Base-by-base conservation (phyloP, 1,140 invertebrate genomes). In the Choristoneura fumiferana region DNA sequence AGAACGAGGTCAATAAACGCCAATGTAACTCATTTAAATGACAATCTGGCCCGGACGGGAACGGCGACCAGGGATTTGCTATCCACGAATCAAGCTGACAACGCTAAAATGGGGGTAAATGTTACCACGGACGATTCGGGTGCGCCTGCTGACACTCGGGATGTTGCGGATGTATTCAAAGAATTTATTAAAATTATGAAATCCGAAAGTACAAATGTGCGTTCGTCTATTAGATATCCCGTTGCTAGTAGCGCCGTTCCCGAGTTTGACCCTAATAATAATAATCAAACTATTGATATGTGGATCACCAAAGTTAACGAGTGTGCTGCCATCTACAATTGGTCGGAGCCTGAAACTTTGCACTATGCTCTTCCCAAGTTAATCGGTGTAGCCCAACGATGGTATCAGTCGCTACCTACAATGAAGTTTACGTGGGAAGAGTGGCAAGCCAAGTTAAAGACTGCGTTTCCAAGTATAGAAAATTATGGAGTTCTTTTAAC, bases 351-450 rank as follows among this genome's bases (percentile, higher is more conserved):
- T 0, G 36, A 57, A 57, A 45, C 15, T 10, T 2, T 35, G 15
- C 57, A 58, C 15, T 58, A 36, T 38, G 57, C 57, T n/a, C 15
- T 58, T 13, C 40, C 57, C 9, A 58, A 58, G 45, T 15, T 58
- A 15, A 37, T 4, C 1, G 57, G 43, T 0, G 0, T 52, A 14
- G 56, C 56, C 5, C 39, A 49, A 12, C 14, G 15, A 10, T 57
- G 56, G 56, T 57, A 57, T 15, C 2, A 45, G 43, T 12, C 17
- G 10, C 14, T 36, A 13, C 15, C 57, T n/a, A 10, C 14, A 4
- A 22, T 58, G n/a, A n/a, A 12, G 43, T 36, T 35, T 52, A 15
- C 29, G 10, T 58, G 57, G 43, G 8, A 40, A n/a, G 57, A 58
- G 33, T 58, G 57, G 57, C 15, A 49, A 45, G 39, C n/a, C 13